Evolutionary conservation across 2,113 vertebrate species (phyloP).

Genomic region (Phyllostomus hastatus): DNA sequence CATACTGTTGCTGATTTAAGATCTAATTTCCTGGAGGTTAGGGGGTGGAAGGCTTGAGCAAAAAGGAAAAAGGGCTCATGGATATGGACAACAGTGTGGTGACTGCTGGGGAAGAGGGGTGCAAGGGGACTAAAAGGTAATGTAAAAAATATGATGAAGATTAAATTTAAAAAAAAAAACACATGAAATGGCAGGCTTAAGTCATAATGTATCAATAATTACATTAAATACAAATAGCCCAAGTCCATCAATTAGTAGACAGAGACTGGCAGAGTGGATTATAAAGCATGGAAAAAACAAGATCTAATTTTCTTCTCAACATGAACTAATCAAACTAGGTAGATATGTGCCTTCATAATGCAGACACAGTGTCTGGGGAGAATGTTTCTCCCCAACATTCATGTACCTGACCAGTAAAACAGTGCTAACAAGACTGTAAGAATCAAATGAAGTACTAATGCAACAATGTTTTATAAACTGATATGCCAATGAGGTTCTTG

Average conservation of each 20-base stretch:
- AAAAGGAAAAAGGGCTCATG: too few relatives aligned
- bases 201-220: too few relatives aligned
- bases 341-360: not conserved
- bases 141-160: too few relatives aligned
- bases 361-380: not conserved
- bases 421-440: not conserved
- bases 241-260: too few relatives aligned
- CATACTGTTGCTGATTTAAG: not conserved
- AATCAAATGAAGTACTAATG: not conserved
- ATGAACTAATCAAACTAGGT: not conserved
- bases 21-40: not conserved
- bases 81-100: too few relatives aligned
- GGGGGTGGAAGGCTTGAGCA: too few relatives aligned
- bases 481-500: not conserved
- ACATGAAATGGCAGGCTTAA: too few relatives aligned
- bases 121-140: too few relatives aligned
- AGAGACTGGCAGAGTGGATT: too few relatives aligned
- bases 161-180: too few relatives aligned
- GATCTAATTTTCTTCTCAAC: not conserved
- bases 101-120: too few relatives aligned
- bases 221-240: too few relatives aligned
- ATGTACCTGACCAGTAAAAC: not conserved
- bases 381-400: not conserved
- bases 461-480: not conserved
- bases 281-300: not conserved